These are phyloP conservation scores for Cataglyphis hispanica DNA, from an alignment of 1,140 invertebrate species.

Conservation along the genomic window DNA sequence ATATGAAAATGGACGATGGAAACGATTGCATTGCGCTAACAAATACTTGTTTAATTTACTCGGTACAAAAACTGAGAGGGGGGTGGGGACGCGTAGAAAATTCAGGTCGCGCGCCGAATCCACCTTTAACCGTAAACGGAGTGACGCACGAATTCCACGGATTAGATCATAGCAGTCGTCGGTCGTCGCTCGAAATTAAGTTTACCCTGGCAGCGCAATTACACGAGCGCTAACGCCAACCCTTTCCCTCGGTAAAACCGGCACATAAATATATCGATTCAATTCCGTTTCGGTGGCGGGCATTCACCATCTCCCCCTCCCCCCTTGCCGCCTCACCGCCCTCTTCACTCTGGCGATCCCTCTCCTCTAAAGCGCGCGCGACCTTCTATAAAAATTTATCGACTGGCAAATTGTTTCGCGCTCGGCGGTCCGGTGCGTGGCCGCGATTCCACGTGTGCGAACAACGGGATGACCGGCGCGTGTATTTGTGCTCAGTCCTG, in stretches of 20 bases:
- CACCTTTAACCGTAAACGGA: slow-evolving; percentile 56
- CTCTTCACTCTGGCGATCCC: background rate
- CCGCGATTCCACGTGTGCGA: slow-evolving; percentile 78
- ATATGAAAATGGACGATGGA: background rate
- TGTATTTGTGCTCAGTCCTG: slow-evolving; percentile 70
- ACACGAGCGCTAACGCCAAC: slow-evolving; percentile 83
- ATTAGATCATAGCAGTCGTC: slow-evolving; percentile 61
- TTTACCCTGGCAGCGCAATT: slow-evolving; percentile 79
- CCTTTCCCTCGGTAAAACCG: slow-evolving; percentile 83
- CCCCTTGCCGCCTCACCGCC: background rate
- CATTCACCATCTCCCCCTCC: slow-evolving; percentile 52
- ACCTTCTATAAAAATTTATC: slow-evolving; percentile 88
- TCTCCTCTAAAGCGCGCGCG: slow-evolving; percentile 67
- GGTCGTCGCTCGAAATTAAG: slow-evolving; percentile 40
- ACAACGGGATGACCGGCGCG: slow-evolving; percentile 71
- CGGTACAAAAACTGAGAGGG: background rate
- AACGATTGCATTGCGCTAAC: slow-evolving; percentile 1
- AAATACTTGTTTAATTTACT: slow-evolving; percentile 44
- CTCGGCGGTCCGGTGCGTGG: slow-evolving; percentile 75
- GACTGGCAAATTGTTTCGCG: slow-evolving; percentile 87
- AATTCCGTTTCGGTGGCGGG: slow-evolving; percentile 84
- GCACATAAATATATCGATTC: slow-evolving; percentile 87
- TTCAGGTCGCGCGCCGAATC: slow-evolving; percentile 27
- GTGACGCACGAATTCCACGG: slow-evolving; percentile 50
- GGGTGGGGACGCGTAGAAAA: slow-evolving; percentile 36